Percentiles rank a stretch among this genome's conserved stretches.
These are phyloP conservation scores for Oxystoma pomonae DNA, from an alignment of 2,888 invertebrate genomes.

Conservation along the genomic window DNA sequence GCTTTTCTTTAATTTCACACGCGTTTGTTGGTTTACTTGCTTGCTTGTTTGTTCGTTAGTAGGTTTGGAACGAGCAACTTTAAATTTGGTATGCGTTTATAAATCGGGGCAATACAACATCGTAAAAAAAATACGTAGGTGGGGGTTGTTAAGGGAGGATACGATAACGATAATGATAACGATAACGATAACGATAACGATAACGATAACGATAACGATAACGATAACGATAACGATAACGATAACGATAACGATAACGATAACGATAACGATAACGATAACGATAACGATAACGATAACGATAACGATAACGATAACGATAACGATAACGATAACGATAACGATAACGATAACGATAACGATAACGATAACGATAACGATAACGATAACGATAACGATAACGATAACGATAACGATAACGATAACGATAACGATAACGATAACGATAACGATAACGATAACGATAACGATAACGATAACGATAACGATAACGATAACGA, in stretches of 20 bases:
- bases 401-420: constrained; percentile 8
- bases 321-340: constrained; percentile 1
- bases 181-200: too few relatives aligned
- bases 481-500: constrained; percentile 3
- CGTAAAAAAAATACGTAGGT: too few relatives aligned
- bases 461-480: constrained; percentile 5
- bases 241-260: constrained; percentile 5
- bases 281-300: constrained; percentile 4
- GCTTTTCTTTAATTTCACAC: too few relatives aligned
- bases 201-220: too few relatives aligned
- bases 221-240: too few relatives aligned
- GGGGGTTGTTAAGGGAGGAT: too few relatives aligned
- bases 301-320: constrained; percentile 4
- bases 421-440: constrained; percentile 11
- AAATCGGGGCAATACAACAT: too few relatives aligned
- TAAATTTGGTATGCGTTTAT: too few relatives aligned
- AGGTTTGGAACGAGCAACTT: too few relatives aligned
- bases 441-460: constrained; percentile 4
- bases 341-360: constrained; percentile 4
- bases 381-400: constrained; percentile 3
- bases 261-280: constrained; percentile 2
- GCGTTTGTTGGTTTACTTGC: too few relatives aligned
- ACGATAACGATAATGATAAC: constrained; percentile 5
- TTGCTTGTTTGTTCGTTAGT: too few relatives aligned
- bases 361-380: constrained; percentile 4